Evolutionary conservation across 2,797 vertebrate species (phyloP).

Genomic region (Loris lydekkerianus): DNA sequence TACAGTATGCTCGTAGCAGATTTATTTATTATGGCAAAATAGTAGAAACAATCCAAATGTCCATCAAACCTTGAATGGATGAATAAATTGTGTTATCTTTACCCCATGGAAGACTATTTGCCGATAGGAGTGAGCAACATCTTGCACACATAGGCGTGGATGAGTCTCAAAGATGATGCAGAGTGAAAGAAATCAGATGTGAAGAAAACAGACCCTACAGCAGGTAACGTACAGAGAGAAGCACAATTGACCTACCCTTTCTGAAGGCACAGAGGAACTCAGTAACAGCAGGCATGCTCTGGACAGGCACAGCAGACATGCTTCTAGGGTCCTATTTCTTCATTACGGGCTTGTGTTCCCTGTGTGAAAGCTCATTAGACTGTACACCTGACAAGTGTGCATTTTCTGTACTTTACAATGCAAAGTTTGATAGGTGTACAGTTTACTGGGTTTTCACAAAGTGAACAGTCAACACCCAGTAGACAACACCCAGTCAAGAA

Average conservation of each 20-base stretch:
- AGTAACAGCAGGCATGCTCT: too few species aligned
- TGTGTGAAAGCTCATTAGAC: neutral
- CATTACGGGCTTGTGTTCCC: neutral
- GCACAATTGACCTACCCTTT: too few species aligned
- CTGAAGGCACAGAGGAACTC: neutral
- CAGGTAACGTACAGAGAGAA: too few species aligned
- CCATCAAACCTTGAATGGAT: neutral
- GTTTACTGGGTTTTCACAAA: neutral
- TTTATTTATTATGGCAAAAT: neutral
- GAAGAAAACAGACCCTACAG: accelerated
- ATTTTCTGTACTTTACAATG: neutral
- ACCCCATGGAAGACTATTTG: neutral
- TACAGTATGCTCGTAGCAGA: neutral
- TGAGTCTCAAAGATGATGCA: neutral
- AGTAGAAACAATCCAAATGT: neutral
- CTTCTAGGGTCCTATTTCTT: neutral
- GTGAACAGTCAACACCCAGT: neutral
- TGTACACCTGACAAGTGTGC: neutral
- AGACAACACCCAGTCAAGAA: neutral
- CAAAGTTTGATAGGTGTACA: neutral
- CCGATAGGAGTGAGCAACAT: neutral
- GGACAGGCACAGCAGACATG: neutral
- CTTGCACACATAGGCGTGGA: accelerated
- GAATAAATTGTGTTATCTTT: neutral
- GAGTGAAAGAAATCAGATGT: neutral